Percentiles rank a stretch among this genome's conserved stretches.
Evolutionary conservation across 2,888 invertebrate genomes (phyloP).

Genomic region (Ernsta delagoae): DNA sequence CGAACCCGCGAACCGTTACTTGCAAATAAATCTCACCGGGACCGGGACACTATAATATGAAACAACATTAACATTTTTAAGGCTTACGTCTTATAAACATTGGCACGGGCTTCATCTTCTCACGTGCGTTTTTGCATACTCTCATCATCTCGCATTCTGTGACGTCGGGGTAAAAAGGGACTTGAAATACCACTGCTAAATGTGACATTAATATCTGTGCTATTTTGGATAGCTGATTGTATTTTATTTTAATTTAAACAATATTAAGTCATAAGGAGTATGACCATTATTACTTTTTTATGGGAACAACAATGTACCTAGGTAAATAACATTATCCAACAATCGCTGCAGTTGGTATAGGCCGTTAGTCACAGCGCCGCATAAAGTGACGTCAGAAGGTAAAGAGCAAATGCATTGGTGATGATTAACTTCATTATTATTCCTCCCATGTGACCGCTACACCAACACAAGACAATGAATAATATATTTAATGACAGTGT

Average conservation of each 20-base stretch:
- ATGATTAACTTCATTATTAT: slow-evolving; percentile 46
- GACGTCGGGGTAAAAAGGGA: slow-evolving; percentile 16
- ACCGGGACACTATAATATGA: too few relatives aligned
- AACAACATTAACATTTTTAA: background rate
- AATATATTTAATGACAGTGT: slow-evolving; percentile 21
- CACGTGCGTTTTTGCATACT: slow-evolving; percentile 47
- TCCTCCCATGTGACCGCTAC: slow-evolving; percentile 41
- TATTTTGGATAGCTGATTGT: too few relatives aligned
- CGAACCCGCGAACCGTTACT: too few relatives aligned
- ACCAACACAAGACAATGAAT: slow-evolving; percentile 32
- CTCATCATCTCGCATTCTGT: slow-evolving; percentile 28
- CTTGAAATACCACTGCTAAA: background rate
- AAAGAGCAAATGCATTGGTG: slow-evolving; percentile 43
- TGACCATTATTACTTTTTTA: too few relatives aligned
- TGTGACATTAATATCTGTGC: too few relatives aligned
- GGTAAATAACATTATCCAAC: too few relatives aligned
- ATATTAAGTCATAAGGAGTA: too few relatives aligned
- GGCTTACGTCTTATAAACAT: slow-evolving; percentile 38
- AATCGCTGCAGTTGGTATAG: too few relatives aligned
- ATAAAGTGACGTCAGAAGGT: slow-evolving; percentile 51
- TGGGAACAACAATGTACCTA: too few relatives aligned
- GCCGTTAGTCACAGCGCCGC: slow-evolving; percentile 39
- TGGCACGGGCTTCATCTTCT: slow-evolving; percentile 51
- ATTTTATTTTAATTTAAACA: too few relatives aligned
- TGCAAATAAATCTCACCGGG: too few relatives aligned